Conservation (phyloP, 1,140 invertebrate species). For the Cydia amplana region DNA sequence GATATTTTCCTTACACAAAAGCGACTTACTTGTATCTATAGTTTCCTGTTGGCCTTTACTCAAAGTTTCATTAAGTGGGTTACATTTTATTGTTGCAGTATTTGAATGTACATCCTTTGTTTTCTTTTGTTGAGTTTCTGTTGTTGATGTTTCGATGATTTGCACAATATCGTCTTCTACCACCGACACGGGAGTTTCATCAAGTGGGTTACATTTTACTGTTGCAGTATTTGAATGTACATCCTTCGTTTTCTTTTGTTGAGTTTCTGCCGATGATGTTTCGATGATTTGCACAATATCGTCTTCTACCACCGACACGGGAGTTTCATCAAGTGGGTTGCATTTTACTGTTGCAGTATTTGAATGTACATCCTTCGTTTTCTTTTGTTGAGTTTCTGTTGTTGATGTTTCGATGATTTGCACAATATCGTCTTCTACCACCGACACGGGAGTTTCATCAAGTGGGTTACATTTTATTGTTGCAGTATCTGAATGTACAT, state of each 20-base stretch:
- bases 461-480: neutral
- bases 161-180: neutral
- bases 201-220: neutral
- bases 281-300: neutral
- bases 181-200: too few species aligned
- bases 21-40: neutral
- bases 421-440: neutral
- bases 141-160: neutral
- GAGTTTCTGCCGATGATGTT: neutral
- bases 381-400: neutral
- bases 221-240: neutral
- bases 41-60: neutral
- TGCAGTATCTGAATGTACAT: neutral
- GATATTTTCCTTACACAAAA: neutral
- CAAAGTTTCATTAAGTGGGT: neutral
- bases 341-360: neutral
- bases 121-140: neutral
- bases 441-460: too few species aligned
- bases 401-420: neutral
- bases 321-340: neutral
- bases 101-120: neutral
- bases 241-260: neutral
- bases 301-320: neutral
- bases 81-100: neutral
- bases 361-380: neutral